These are phyloP conservation scores for Tenthredo scrophulariae DNA, from an alignment of 2,888 invertebrate species.

Conservation along the genomic window DNA sequence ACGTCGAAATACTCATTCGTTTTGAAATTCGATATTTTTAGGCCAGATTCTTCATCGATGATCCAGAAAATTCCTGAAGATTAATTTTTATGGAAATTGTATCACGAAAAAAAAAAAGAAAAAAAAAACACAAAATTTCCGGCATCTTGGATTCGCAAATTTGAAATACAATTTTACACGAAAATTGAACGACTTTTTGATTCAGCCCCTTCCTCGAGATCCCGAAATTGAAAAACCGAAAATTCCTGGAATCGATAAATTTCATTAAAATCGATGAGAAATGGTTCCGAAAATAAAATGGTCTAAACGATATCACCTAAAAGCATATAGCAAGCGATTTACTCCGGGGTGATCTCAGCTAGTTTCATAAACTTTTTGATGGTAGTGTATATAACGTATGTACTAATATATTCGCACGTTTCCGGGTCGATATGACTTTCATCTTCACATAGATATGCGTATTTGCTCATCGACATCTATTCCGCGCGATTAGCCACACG, in stretches of 20 bases:
- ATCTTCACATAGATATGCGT: not conserved
- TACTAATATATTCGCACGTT: constrained; percentile 6
- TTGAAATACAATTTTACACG: not conserved
- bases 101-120: no score
- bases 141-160: no score
- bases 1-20: not conserved
- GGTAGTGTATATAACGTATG: not conserved
- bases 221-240: not conserved
- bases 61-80: not conserved
- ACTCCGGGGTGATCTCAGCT: not conserved
- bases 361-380: not conserved
- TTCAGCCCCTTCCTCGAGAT: not conserved
- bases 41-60: not conserved
- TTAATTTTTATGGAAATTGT: not conserved
- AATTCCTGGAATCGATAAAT: not conserved
- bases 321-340: not conserved
- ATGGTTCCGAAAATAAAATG: not conserved
- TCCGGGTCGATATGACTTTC: constrained; percentile 31
- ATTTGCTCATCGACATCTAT: constrained; percentile 16
- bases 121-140: no score
- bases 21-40: not conserved
- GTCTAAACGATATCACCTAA: not conserved
- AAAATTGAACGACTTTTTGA: not conserved
- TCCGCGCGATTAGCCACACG: not conserved
- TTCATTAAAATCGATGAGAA: not conserved